Evolutionary conservation across 2,888 invertebrate species (phyloP).

Genomic region (Amblyjoppa proteus): DNA sequence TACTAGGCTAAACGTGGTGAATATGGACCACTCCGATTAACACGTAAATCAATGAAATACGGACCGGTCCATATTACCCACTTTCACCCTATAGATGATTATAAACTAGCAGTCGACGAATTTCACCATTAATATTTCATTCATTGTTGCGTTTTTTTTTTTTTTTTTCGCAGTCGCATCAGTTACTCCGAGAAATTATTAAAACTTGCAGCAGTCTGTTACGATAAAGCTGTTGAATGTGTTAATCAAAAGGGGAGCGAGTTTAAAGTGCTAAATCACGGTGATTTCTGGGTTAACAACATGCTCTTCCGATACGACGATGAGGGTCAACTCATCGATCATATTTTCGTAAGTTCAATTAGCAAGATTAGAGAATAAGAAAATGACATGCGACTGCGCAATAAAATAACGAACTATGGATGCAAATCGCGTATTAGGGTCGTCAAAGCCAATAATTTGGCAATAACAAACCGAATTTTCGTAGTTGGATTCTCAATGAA

Average conservation of each 20-base stretch:
- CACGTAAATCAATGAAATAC: too few species aligned
- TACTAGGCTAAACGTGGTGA: too few species aligned
- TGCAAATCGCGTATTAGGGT: neutral
- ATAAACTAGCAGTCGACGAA: neutral
- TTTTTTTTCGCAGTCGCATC: neutral
- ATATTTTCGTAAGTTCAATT: conserved; percentile 78
- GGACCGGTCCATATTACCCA: too few species aligned
- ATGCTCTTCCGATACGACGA: too few species aligned
- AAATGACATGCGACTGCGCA: too few species aligned
- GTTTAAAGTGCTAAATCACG: conserved; percentile 80
- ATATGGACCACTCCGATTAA: too few species aligned
- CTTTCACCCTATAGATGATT: too few species aligned
- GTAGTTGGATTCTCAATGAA: neutral
- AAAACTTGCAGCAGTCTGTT: conserved; percentile 1
- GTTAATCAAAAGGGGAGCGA: conserved; percentile 68
- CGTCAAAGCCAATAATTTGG: neutral
- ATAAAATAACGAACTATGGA: neutral
- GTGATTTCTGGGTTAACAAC: neutral
- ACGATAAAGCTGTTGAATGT: conserved; percentile 43
- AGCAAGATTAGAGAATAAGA: too few species aligned
- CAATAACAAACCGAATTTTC: neutral
- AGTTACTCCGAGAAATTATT: neutral
- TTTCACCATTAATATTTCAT: neutral
- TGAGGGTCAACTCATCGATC: conserved; percentile 77
- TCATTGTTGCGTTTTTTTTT: neutral